Conservation (phyloP, 2,797 vertebrate species). For the Avahi laniger region DNA sequence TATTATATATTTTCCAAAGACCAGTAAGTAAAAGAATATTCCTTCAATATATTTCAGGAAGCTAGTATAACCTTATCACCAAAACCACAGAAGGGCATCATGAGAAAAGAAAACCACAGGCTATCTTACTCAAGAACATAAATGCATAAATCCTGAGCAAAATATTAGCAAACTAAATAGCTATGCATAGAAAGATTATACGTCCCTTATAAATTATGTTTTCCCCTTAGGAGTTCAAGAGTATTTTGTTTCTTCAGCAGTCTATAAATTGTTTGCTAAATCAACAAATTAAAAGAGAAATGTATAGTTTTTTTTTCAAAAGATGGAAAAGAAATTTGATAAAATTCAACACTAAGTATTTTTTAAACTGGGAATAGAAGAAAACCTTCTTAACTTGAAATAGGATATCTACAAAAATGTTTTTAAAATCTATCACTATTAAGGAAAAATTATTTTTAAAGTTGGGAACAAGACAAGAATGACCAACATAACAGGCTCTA, state of each 20-base stretch:
- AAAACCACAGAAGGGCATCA: background rate
- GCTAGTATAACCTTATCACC: background rate
- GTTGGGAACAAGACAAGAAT: background rate
- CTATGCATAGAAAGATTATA: background rate
- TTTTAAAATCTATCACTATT: background rate
- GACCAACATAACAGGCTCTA: background rate
- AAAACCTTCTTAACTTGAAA: background rate
- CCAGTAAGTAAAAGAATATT: background rate
- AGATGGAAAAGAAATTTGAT: background rate
- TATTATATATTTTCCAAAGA: background rate
- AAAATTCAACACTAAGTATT: background rate
- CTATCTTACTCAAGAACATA: background rate
- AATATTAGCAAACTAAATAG: background rate
- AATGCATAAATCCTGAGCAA: background rate
- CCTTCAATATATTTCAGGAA: background rate
- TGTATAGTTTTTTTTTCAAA: background rate
- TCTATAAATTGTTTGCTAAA: background rate
- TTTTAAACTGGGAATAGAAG: background rate
- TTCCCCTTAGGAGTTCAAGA: background rate
- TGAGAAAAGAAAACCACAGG: background rate
- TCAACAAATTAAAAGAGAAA: background rate
- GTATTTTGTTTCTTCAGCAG: background rate
- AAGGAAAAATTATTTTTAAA: background rate
- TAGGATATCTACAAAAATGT: background rate
- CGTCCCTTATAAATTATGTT: background rate